Evolutionary conservation across 2,888 invertebrate species (phyloP), one percentile per base, ranked within the genome.

Genomic region (Aleiodes testaceus): DNA sequence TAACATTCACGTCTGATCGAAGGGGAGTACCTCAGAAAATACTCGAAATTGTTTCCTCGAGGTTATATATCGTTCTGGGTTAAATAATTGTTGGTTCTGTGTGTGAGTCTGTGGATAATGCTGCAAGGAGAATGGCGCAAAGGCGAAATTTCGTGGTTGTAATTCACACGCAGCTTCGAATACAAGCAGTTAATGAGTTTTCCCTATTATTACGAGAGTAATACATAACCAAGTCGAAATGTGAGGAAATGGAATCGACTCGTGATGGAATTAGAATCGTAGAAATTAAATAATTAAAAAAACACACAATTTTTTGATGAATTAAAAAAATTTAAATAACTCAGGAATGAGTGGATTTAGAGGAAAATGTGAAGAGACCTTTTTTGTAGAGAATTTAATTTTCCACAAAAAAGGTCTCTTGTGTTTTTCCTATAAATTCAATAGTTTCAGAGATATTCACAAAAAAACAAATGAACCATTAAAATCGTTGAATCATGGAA

Each of bases 91-190:
- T 68, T 59, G 67, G 70, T 55, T 55, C 9, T 36, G 36, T 9
- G 36, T 14, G n/a, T 49, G 49, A 7, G 3, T 36, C 49, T 59
- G 63, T 22, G 52, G 9, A 47, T 65, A 18, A 30, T 12, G 18
- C 9, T 18, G 45, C 47, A 22, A 42, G 22, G 45, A 44, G 36
- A 36, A 36, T 36, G 36, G 36, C 36, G 36, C 20, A 49, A 55
- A 64, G 59, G 65, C 61, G 68, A 73, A 69, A 70, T 70, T 70
- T 72, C 74, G 74, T 70, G 74, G 74, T 74, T 72, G 75, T 75
- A 75, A 75, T 74, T 75, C 75, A 75, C 74, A 71, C 70, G 64
- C 69, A 49, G 49, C 52, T 52, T 55, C 26, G 68, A 66, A 72
- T 63, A 50, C 47, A 44, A 45, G 55, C 65, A 67, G 59, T 12